phyloP scores from a whole-genome alignment of 37 sponge, comb jelly and placozoan species.

The Diacarnus erythraeanus region DNA sequence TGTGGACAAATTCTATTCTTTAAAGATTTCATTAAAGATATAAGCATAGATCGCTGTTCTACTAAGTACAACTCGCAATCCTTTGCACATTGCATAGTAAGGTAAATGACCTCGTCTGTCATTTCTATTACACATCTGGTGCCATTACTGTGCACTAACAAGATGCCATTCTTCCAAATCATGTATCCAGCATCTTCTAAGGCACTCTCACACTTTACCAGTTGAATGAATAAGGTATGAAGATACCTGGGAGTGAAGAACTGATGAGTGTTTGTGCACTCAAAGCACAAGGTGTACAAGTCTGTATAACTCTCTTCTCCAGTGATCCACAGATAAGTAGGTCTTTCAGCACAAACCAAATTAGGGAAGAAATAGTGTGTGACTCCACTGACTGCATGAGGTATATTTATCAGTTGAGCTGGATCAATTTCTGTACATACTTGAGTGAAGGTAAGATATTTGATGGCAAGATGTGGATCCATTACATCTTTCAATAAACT shows the following conservation, averaged over 20 bases:
- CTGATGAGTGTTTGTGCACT: neutral
- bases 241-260: neutral
- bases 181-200: neutral
- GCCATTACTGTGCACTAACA: neutral
- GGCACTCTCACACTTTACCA: neutral
- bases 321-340: neutral
- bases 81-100: neutral
- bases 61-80: neutral
- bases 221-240: neutral
- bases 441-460: neutral
- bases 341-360: neutral
- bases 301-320: neutral
- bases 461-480: neutral
- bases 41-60: neutral
- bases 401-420: neutral
- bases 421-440: neutral
- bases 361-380: conserved; percentile 2
- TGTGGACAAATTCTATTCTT: neutral
- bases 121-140: neutral
- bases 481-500: neutral
- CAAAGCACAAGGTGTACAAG: neutral
- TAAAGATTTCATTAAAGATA: neutral
- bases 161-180: conserved; percentile 8
- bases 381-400: too few species aligned
- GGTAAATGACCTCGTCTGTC: neutral